Evolutionary conservation across 2,888 invertebrate species (phyloP), one percentile per base, ranked within the genome.

Genomic region (Thereva unica): DNA sequence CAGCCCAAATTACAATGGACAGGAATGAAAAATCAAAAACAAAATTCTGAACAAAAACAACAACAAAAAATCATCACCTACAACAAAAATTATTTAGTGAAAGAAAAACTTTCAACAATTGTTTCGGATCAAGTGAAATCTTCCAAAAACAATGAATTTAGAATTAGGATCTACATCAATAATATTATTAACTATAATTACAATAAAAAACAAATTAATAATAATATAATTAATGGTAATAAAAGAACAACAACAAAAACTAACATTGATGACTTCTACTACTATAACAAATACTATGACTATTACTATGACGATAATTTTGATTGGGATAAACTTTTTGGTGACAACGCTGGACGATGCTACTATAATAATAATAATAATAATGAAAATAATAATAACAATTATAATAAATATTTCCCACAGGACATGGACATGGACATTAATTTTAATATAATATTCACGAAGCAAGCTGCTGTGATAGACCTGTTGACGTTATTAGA

Each of bases 391-490:
- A 10, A 47, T 35, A 37, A 59, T 10, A 38, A 61, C 59, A 1
- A 37, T 12, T 44, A 53, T 12, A 42, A 12, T 37, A 34, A 53
- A 23, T 42, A 42, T 44, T 44, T 35, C 35, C 42, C 44, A 35
- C 42, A 53, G 34, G 44, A 53, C 53, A 35, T 42, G 53, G 44
- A 64, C 64, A 41, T 53, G 42, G 44, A 64, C 53, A 64, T 52
- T 63, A 54, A 64, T 64, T 64, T 54, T 47, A 54, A 45, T 64
- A 64, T 54, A 61, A 53, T 68, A 68, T 69, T 70, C 71, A 71
- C 65, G 70, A 72, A 72, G 69, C 71, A 70, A 70, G 71, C 70
- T 72, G 71, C 72, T 74, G 73, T 73, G 72, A 72, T 73, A 73
- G 70, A 72, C 38, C 54, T 55, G 64, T 64, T 64, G 64, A 64